A percentile compares a stretch with the other conserved stretches of the same genome.
Evolutionary conservation across 2,113 vertebrate genomes (phyloP).

Genomic region (Pteropus alecto): DNA sequence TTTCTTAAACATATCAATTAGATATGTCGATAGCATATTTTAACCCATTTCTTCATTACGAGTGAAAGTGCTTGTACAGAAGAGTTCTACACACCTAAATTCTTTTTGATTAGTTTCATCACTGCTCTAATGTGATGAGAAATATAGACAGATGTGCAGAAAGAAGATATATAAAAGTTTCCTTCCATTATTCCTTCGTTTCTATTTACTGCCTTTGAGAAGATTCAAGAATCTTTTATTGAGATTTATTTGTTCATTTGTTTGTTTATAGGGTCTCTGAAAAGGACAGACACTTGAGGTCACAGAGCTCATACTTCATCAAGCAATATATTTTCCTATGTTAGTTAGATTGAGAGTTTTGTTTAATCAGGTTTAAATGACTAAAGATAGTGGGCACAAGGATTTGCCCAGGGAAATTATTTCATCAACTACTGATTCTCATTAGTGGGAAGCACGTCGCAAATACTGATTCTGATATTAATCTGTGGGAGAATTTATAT

Average conservation of each 20-base stretch:
- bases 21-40: conserved; percentile 41
- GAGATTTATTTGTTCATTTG: neutral
- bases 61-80: neutral
- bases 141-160: neutral
- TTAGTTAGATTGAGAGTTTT: neutral
- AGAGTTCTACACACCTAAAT: conserved; percentile 20
- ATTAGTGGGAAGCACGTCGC: neutral
- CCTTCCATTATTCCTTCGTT: neutral
- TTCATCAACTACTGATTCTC: neutral
- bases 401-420: neutral
- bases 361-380: neutral
- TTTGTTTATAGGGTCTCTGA: neutral
- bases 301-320: neutral
- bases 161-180: neutral
- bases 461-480: conserved; percentile 20
- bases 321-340: neutral
- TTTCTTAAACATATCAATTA: conserved; percentile 56
- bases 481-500: neutral
- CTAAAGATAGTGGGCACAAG: neutral
- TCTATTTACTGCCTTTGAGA: neutral
- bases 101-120: conserved; percentile 4
- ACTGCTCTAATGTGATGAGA: neutral
- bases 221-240: neutral
- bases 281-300: neutral
- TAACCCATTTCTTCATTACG: conserved; percentile 43